These are phyloP conservation scores for Leucopsar rothschildi DNA, from an alignment of 2,113 vertebrate genomes.

Conservation along the genomic window DNA sequence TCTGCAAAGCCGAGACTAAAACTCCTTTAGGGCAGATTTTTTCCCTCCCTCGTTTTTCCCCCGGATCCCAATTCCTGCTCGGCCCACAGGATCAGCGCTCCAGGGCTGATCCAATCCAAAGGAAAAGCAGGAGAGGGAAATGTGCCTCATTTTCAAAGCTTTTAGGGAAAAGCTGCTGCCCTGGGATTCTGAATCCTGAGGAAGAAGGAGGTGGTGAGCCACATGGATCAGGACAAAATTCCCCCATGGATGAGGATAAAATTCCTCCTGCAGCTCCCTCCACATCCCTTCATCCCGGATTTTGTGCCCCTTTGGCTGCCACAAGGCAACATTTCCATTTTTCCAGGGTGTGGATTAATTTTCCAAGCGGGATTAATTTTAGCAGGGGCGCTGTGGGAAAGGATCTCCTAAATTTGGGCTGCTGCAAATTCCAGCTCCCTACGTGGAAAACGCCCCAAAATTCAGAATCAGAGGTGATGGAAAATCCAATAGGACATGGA, in stretches of 20 bases:
- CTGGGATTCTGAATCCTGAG: not conserved
- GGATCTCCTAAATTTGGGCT: too few relatives aligned
- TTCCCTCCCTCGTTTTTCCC: not conserved
- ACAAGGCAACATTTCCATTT: rapidly evolving
- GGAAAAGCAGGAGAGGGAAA: not conserved
- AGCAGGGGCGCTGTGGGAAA: not conserved
- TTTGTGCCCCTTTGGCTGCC: not conserved
- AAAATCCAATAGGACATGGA: not conserved
- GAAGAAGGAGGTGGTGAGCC: not conserved
- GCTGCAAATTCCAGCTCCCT: not conserved
- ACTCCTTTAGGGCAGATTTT: not conserved
- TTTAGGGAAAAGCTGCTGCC: not conserved
- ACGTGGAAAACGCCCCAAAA: not conserved
- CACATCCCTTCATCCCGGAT: not conserved
- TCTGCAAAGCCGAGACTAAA: not conserved
- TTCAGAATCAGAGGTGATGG: not conserved
- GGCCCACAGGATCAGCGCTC: not conserved
- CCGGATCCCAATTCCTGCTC: rapidly evolving
- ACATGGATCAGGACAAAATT: not conserved
- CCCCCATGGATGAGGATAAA: too few relatives aligned
- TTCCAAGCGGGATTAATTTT: not conserved
- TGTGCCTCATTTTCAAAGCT: rapidly evolving
- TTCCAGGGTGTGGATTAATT: not conserved
- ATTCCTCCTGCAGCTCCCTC: not conserved
- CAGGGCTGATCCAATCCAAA: not conserved